Percentiles rank a stretch among this genome's conserved stretches.
These are phyloP conservation scores for Cassiopea andromeda DNA, from an alignment of 30 jellyfish, hydroid and myxozoan genomes.

Conservation along the genomic window DNA sequence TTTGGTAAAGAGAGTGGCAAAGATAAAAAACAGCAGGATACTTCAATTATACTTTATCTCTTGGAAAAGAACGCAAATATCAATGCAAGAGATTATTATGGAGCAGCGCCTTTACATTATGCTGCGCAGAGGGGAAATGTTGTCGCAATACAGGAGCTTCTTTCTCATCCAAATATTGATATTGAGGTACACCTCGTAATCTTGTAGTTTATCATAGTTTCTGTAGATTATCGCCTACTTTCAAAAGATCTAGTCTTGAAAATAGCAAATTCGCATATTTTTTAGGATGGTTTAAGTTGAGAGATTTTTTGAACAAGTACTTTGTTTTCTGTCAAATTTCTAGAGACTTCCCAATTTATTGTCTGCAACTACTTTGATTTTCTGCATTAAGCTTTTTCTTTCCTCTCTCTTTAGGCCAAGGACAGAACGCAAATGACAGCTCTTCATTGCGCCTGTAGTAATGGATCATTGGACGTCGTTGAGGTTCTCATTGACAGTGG, in stretches of 20 bases:
- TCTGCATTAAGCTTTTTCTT: neutral
- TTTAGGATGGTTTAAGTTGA: no score
- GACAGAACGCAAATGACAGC: slow-evolving; percentile 97
- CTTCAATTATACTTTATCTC: slow-evolving; percentile 73
- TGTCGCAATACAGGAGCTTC: slow-evolving; percentile 80
- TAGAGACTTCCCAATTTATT: no score
- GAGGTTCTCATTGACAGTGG: slow-evolving; percentile 66
- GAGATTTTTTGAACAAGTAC: no score
- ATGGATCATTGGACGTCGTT: slow-evolving; percentile 79
- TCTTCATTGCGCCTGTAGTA: slow-evolving; percentile 91
- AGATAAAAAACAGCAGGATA: slow-evolving; percentile 31
- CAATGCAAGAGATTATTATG: slow-evolving; percentile 91
- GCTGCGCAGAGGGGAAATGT: slow-evolving; percentile 94
- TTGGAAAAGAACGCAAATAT: slow-evolving; percentile 79
- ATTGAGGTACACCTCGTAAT: slow-evolving; percentile 69
- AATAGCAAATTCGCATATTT: no score
- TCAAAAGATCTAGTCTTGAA: no score
- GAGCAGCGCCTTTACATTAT: slow-evolving; percentile 95
- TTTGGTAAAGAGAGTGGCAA: slow-evolving; percentile 36
- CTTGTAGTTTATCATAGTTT: neutral
- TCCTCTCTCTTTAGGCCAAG: slow-evolving; percentile 63
- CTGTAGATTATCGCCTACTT: no score
- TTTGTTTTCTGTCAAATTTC: no score
- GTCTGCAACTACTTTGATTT: no score
- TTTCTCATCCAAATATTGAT: slow-evolving; percentile 57